Evolutionary conservation across 2,113 vertebrate species (phyloP).

Genomic region (Pedionomus torquatus): DNA sequence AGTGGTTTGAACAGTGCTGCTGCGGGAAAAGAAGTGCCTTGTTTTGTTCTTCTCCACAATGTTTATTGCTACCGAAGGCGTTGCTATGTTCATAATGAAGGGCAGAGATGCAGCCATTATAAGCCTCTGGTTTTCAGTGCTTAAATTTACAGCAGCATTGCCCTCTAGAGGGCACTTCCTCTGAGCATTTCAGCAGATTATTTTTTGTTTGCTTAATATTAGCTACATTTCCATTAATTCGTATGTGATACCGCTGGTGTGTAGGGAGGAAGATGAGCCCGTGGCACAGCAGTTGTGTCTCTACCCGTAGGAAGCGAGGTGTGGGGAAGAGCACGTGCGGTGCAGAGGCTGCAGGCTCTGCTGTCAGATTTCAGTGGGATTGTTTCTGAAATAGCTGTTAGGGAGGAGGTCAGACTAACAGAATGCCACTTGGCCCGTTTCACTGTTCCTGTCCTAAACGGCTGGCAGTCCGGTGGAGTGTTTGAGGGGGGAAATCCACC

Average conservation of each 20-base stretch:
- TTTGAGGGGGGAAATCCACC: not conserved
- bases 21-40: not conserved
- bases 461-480: not conserved
- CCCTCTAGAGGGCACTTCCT: slow-evolving; percentile 33
- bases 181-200: not conserved
- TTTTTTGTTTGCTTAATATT: rapidly evolving
- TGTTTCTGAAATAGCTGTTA: not conserved
- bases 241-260: rapidly evolving
- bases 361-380: not conserved
- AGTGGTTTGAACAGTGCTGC: not conserved
- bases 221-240: not conserved
- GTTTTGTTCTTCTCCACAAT: not conserved
- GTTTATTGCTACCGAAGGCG: not conserved
- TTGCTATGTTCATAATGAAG: not conserved
- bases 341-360: not conserved
- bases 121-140: not conserved
- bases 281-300: not conserved
- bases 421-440: not conserved
- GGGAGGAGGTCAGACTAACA: not conserved
- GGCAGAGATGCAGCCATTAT: not conserved
- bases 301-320: not conserved
- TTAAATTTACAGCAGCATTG: not conserved
- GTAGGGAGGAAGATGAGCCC: not conserved
- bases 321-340: no score
- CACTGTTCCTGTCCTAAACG: not conserved